Evolutionary conservation across 2,113 vertebrate species (phyloP).

Genomic region (Phodopus roborovskii): DNA sequence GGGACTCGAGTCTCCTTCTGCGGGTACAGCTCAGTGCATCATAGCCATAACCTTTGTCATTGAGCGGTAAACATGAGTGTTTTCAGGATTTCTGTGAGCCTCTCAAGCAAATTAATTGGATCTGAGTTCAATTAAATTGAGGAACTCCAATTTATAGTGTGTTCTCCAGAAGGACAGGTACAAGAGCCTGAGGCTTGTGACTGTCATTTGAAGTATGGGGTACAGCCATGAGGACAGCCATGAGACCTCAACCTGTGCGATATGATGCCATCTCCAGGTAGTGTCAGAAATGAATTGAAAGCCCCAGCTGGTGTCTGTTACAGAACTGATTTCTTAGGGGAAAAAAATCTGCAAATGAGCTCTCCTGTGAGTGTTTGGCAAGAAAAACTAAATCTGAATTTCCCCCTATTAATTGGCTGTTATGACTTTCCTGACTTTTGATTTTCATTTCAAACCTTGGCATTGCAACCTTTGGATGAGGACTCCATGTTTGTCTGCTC

Average conservation of each 20-base stretch:
- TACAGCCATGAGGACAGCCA: too few species aligned
- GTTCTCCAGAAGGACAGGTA: neutral
- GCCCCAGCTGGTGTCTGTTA: neutral
- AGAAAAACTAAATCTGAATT: neutral
- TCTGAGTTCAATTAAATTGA: neutral
- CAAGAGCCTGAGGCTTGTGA: neutral
- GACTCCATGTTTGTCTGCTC: neutral
- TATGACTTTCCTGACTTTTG: neutral
- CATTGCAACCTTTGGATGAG: neutral
- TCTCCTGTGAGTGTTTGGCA: neutral
- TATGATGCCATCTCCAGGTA: neutral
- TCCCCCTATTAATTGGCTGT: neutral
- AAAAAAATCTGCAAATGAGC: neutral
- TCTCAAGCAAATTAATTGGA: neutral
- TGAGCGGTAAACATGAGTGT: neutral
- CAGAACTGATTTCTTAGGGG: neutral
- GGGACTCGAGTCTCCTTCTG: neutral
- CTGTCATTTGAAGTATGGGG: neutral
- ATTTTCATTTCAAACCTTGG: neutral
- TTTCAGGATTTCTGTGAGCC: neutral
- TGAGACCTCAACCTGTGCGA: too few species aligned
- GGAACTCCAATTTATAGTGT: neutral
- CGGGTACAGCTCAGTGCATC: neutral
- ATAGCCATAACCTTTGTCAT: neutral
- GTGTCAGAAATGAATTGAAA: neutral